Percentiles rank a stretch among this genome's conserved stretches.
Conservation (phyloP, 2,113 vertebrate species). For the Vombatus ursinus region DNA sequence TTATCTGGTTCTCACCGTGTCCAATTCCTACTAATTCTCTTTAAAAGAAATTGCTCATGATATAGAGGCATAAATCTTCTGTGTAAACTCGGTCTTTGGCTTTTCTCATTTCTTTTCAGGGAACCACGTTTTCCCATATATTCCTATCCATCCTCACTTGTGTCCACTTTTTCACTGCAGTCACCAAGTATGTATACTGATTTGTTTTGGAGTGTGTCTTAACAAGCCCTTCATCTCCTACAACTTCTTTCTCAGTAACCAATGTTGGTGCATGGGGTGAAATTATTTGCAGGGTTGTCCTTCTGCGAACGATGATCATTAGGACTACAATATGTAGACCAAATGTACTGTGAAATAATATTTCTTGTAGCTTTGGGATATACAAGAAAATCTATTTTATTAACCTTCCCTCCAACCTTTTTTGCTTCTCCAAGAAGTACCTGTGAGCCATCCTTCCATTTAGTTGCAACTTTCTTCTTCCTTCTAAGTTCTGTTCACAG, state of each 20-base stretch:
- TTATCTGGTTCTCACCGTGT: background rate
- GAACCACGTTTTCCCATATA: background rate
- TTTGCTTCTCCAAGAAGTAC: background rate
- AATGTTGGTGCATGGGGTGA: background rate
- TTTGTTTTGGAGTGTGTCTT: background rate
- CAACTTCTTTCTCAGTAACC: background rate
- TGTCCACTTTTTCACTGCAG: background rate
- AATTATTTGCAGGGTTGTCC: background rate
- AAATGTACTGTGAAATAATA: background rate
- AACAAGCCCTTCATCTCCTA: background rate
- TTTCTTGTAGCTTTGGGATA: background rate
- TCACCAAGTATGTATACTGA: background rate
- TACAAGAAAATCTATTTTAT: background rate
- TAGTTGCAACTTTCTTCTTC: background rate
- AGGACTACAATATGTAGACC: background rate
- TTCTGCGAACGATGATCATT: background rate
- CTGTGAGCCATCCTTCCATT: background rate
- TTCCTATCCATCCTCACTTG: background rate
- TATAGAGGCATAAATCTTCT: background rate
- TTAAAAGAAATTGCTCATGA: background rate
- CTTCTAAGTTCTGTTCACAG: background rate
- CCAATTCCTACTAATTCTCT: background rate
- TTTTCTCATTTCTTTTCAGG: background rate
- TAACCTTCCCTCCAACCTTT: background rate
- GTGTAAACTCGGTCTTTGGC: background rate